Conservation (phyloP, 2,113 vertebrate genomes). For the Chionomys nivalis region DNA sequence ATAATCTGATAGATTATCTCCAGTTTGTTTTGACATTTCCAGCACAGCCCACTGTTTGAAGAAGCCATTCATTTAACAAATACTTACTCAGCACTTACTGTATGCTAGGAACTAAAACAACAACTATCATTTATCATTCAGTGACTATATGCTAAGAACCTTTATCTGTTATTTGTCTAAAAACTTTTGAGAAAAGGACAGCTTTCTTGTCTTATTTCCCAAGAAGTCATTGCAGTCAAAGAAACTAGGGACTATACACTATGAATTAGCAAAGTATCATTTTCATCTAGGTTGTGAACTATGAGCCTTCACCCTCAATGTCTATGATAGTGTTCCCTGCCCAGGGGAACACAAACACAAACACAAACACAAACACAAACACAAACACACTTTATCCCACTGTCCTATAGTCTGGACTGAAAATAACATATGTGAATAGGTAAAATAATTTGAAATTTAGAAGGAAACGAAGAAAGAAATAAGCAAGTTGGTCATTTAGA, state of each 20-base stretch:
- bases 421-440: neutral
- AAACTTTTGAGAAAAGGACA: neutral
- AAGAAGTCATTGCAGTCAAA: constrained; percentile 13
- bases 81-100: constrained; percentile 33
- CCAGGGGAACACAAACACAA: neutral
- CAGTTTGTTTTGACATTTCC: constrained; percentile 43
- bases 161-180: constrained; percentile 14
- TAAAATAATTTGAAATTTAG: constrained; percentile 2
- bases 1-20: constrained; percentile 52
- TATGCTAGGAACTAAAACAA: neutral
- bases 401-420: neutral
- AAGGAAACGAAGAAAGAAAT: neutral
- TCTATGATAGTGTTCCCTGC: neutral
- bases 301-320: neutral
- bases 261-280: neutral
- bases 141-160: constrained; percentile 2
- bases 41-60: constrained; percentile 10
- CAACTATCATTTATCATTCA: constrained; percentile 15
- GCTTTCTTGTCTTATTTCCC: constrained; percentile 8
- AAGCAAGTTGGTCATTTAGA: neutral
- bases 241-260: neutral
- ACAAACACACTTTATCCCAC: neutral
- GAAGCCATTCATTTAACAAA: constrained; percentile 23
- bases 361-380: neutral
- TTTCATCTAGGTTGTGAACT: neutral